These are phyloP conservation scores for Melanotaenia trifasciata DNA, from an alignment of 2,797 vertebrate genomes.

Conservation along the genomic window DNA sequence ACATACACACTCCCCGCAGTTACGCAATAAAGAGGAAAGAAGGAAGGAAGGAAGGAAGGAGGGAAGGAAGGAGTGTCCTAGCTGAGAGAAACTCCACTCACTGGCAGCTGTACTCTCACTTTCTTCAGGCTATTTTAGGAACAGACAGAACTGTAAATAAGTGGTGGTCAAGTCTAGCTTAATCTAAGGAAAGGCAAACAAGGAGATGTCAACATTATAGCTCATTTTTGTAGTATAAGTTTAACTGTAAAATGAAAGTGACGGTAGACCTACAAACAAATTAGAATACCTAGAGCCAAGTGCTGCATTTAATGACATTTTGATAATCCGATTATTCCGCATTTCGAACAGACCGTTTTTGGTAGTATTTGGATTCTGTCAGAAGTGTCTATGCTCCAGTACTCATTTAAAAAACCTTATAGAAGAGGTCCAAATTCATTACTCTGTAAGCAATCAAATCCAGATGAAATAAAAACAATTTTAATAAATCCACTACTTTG, in stretches of 20 bases:
- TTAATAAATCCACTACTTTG: no score
- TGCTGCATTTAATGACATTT: background rate
- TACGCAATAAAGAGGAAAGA: constrained; percentile 51
- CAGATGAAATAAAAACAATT: background rate
- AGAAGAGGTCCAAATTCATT: background rate
- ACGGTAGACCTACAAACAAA: background rate
- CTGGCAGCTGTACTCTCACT: background rate
- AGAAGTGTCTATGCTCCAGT: constrained; percentile 4
- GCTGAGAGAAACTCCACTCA: background rate
- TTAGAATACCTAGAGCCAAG: fast-evolving
- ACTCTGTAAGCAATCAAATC: background rate
- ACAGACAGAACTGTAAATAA: background rate
- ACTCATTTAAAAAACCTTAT: background rate
- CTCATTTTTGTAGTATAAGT: no score
- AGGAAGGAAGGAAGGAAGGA: constrained; percentile 46
- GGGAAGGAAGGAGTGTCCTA: constrained; percentile 48
- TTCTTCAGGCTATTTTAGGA: background rate
- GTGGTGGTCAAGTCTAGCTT: background rate
- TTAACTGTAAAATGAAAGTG: background rate
- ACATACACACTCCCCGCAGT: constrained; percentile 21
- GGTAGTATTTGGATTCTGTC: background rate
- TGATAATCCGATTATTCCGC: background rate
- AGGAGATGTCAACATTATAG: no score
- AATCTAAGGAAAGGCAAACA: background rate
- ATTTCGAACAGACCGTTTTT: background rate